Evolutionary conservation across 2,797 vertebrate species (phyloP), one percentile per base, ranked within the genome.

Genomic region (Denticeps clupeoides): DNA sequence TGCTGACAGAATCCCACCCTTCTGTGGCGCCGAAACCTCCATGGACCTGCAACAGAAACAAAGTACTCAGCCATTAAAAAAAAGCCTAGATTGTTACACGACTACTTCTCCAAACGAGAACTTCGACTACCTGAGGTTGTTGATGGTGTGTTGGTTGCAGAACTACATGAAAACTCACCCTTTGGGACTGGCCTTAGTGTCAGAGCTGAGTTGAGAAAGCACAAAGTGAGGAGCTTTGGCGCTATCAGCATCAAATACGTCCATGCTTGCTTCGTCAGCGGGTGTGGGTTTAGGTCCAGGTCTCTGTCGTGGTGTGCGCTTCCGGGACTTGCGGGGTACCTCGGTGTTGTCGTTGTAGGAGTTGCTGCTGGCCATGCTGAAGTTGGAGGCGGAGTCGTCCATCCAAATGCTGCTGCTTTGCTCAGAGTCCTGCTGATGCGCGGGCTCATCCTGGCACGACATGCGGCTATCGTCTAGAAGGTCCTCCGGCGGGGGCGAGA

Each of bases 281-380:
- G 86, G 81, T 58, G 86, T 75, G 9, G 86, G 83, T 76, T 94
- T 97, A 49, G 90, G 85, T 60, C 95, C 95, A 5, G 95, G 95
- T 57, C 91, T 86, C 79, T 99, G 95, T 63, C 96, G 94, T 52
- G 93, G 89, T 21, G 94, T 97, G 56, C 93, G 88, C 70, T 98
- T 98, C 67, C 95, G 85, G 26, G 94, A 97, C 79, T 99, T 99
- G 71, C 95, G 90, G 10, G 94, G 95, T 70, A 97, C 93, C 81
- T 97, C 93, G 29, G 90, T 95, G 84, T 98, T 98, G 88, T 98
- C 95, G 53, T 97, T 97, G 85, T 98, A 97, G 55, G 94, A 97
- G 76, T 82, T 82, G 67, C 88, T 87, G 80, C 95, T 99, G 81
- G 89, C 82, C 78, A 97, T 82, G 86, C 95, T 99, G 82, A 98